Conservation (phyloP, 2,113 vertebrate species). For the Tiliqua scincoides region DNA sequence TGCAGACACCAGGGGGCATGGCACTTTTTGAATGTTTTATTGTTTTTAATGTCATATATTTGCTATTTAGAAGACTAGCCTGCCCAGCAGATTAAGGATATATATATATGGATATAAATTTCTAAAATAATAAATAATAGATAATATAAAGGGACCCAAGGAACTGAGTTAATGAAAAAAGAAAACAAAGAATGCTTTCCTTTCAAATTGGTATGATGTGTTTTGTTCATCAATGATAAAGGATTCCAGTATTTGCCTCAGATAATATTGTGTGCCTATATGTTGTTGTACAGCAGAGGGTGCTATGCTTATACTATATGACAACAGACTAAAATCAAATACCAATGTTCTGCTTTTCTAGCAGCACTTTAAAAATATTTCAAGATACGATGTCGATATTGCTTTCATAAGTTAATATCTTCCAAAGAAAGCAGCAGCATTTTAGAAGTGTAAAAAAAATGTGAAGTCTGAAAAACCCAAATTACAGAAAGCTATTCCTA, state of each 20-base stretch:
- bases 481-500: not conserved
- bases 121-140: too few species aligned
- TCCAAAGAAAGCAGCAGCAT: not conserved
- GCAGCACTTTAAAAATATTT: not conserved
- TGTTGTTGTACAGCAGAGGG: conserved; percentile 24
- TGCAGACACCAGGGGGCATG: too few species aligned
- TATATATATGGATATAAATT: too few species aligned
- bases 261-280: not conserved
- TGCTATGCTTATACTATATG: not conserved
- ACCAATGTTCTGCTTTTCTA: not conserved
- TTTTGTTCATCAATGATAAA: not conserved
- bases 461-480: not conserved
- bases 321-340: not conserved
- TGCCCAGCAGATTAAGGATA: too few species aligned
- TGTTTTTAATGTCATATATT: too few species aligned
- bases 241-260: not conserved
- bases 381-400: too few species aligned
- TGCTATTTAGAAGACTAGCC: too few species aligned
- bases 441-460: not conserved
- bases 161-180: too few species aligned
- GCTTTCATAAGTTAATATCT: not conserved
- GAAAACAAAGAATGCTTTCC: not conserved
- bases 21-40: too few species aligned
- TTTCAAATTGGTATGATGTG: not conserved
- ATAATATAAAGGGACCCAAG: too few species aligned